Base-by-base conservation (phyloP, 1,140 invertebrate genomes). In the Nixonia krombeini region DNA sequence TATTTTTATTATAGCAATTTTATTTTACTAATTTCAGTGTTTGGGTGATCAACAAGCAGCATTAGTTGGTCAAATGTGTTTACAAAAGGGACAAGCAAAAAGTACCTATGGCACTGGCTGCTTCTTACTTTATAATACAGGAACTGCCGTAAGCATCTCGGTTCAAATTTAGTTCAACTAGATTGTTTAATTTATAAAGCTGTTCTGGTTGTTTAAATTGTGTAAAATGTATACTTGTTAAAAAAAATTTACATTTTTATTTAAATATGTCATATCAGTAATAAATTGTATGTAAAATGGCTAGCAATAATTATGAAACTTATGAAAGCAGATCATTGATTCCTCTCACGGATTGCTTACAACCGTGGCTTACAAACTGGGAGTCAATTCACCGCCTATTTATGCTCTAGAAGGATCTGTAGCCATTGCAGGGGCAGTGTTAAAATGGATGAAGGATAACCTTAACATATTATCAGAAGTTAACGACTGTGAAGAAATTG, bases 91-190 rank as follows among this genome's bases (percentile, higher is more conserved):
- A 1, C 92, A 96, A 82, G 94, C 94, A 4, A 98, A 98, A 83
- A 95, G 94, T 81, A 98, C 96, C 28, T 95, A 95, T 82, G 96
- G 97, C 0, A 98, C 96, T 64, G 97, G 97, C 7, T 97, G 96
- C 74, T 99, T 99, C 84, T 87, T 99, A 38, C 85, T 99, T 2
- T 95, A 95, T 65, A 99, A 99, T 80, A 98, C 96, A 63, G 97
- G 95, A 40, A 87, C 85, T 47, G 85, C 90, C 74, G 90, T 92
- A 85, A 80, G 78, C 81, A 71, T 46, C n/a, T 18, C 2, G n/a
- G n/a, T n/a, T n/a, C n/a, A n/a, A n/a, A n/a, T n/a, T n/a, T n/a
- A n/a, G n/a, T n/a, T 25, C 8, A 37, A 37, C 7, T 59, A 44
- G 18, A 33, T 15, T 42, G 13, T 23, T 18, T 4, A 40, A 8